Base-by-base conservation (phyloP, 1,140 invertebrate genomes). In the Tribolium castaneum region DNA sequence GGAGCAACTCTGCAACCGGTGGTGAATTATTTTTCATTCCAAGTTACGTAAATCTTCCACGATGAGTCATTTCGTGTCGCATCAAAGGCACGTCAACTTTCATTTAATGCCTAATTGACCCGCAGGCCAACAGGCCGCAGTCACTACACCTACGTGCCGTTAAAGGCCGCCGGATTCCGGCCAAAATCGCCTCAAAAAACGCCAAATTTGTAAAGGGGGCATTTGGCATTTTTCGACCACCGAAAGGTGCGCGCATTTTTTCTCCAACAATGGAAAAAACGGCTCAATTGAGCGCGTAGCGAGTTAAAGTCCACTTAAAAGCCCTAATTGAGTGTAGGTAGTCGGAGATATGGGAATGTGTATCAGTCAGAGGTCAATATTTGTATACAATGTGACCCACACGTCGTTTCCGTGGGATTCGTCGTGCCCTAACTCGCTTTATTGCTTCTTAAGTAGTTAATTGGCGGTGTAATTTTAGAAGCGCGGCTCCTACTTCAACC, bases 301-400 rank as follows among this genome's bases (percentile, higher is more conserved):
- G 59, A 72, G 22, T 72, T 71, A 52, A 51, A 72, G 70, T 72
- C 50, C 19, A 72, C 16, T 72, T 72, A 72, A 72, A 72, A 72
- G 59, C 25, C 59, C 54, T 75, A 75, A 75, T 75, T 75, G 72
- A 54, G 72, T 75, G 72, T 75, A 75, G 72, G 72, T 75, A 75
- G 72, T 75, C 52, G 13, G 39, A 56, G 51, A 75, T 75, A 75
- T 75, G 72, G 72, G 72, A 75, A 75, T 75, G 72, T 75, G 72
- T 75, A 75, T 59, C 72, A 59, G 72, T 75, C 72, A 75, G 72
- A 75, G 72, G 72, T 75, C 72, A 75, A 75, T 75, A 75, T 75
- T 75, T 75, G 72, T 75, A 75, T 56, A 75, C 72, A 75, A 75
- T 75, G 71, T 73, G 71, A 73, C 71, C 71, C 71, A 73, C 71